Evolutionary conservation across 2,113 vertebrate species (phyloP), one percentile per base, ranked within the genome.

Genomic region (Sclerurus mexicanus): DNA sequence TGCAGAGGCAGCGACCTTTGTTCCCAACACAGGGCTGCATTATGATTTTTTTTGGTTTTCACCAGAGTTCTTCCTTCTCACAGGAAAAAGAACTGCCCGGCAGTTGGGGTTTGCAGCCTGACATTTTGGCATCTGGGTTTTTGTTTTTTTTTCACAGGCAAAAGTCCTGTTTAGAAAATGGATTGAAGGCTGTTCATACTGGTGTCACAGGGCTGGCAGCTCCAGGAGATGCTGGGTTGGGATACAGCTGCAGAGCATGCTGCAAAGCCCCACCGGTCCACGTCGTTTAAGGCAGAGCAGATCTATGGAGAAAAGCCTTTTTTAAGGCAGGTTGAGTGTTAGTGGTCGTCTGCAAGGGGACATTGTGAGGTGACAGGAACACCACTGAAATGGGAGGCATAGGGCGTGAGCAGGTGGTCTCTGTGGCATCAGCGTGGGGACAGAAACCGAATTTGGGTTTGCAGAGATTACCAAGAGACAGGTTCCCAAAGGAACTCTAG

Each of bases 1-100:
- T 59, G 76, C 94, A 95, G 66, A 90, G 89, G 69, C 85, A 87
- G 49, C 1, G 39, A 95, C 92, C 95, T 97, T 93, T 97, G 93
- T 62, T 88, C 93, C 90, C 9, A 2, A 69, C 80, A 33, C 52
- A 44, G 60, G 39, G 73, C 23, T 42, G 33, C 23, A 40, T 42
- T 44, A 8, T 35, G 63, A 1, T 31, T 37, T 37, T 66, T 66
- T 91, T 81, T 59, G 28, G 42, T 75, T 95, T 85, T 76, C 56
- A 85, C 83, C 77, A 82, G 53, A 83, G 73, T 71, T 94, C 66
- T 75, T 33, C 58, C 80, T 85, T 94, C 44, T 93, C 46, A 52
- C 71, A 91, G 76, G 85, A 94, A 88, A 75, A 93, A 79, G 27
- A 90, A 28, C 62, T 30, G 33, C 53, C 86, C 0, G 0, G 67